Evolutionary conservation across 2,113 vertebrate species (phyloP).

Genomic region (Forbesichthys agassizii): DNA sequence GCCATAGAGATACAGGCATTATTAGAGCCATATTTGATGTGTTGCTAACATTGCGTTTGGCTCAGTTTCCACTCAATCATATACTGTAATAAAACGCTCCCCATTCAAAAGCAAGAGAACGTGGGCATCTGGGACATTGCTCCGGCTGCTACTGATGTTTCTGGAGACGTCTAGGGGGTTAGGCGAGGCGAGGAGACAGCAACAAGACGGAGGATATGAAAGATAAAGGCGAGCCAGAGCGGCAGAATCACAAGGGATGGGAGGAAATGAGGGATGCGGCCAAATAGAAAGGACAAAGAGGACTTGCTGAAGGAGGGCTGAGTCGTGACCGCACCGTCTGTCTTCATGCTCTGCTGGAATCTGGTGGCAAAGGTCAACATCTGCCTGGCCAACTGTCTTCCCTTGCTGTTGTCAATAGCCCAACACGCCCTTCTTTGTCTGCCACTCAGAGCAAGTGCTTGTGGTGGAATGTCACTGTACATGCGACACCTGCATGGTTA

Average conservation of each 20-base stretch:
- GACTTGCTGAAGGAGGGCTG: neutral
- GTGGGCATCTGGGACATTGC: neutral
- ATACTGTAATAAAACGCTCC: neutral
- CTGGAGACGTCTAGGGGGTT: neutral
- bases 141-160: too few species aligned
- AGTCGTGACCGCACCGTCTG: neutral
- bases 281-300: conserved; percentile 8
- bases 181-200: neutral
- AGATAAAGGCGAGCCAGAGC: neutral
- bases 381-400: conserved; percentile 6
- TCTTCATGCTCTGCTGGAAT: neutral
- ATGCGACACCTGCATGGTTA: neutral
- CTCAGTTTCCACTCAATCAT: too few species aligned
- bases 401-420: neutral
- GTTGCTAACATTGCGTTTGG: too few species aligned
- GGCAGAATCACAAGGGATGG: neutral
- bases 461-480: neutral
- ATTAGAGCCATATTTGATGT: too few species aligned
- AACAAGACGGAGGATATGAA: neutral
- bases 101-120: neutral
- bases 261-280: conserved; percentile 30
- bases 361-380: conserved; percentile 17
- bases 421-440: neutral
- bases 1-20: too few species aligned
- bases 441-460: neutral